A percentile compares a stretch with the other conserved stretches of the same genome.
Conservation (phyloP, 2,797 vertebrate species). For the Gambelia wislizenii region DNA sequence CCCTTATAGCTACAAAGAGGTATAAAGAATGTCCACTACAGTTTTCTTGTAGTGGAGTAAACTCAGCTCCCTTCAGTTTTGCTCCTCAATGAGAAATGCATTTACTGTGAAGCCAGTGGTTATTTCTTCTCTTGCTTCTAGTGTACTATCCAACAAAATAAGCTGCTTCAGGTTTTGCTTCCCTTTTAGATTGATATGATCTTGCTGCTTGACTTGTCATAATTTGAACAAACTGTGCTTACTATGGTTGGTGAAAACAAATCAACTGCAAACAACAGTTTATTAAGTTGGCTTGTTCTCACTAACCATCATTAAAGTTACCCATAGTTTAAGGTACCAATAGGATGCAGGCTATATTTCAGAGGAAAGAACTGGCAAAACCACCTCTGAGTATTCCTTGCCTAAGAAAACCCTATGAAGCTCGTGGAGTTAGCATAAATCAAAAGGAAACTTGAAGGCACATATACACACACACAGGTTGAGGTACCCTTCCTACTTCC, state of each 20-base stretch:
- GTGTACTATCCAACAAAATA: not conserved
- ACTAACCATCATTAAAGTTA: not conserved
- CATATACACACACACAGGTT: too few relatives aligned
- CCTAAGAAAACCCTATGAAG: too few relatives aligned
- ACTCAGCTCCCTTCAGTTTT: not conserved
- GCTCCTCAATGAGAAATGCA: not conserved
- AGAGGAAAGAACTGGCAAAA: too few relatives aligned
- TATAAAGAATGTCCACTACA: too few relatives aligned
- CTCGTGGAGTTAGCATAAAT: too few relatives aligned
- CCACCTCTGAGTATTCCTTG: too few relatives aligned
- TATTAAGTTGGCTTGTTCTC: not conserved
- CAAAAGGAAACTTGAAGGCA: too few relatives aligned
- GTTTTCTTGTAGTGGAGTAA: too few relatives aligned
- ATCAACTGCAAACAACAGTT: not conserved
- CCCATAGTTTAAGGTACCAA: not conserved
- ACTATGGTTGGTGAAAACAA: not conserved
- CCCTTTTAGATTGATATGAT: not conserved
- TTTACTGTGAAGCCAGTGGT: not conserved
- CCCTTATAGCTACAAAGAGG: too few relatives aligned
- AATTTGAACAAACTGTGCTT: not conserved
- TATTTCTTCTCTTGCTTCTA: not conserved
- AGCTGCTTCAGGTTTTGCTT: not conserved
- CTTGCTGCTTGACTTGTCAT: not conserved
- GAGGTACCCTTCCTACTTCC: too few relatives aligned
- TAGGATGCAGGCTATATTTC: too few relatives aligned